Conservation (phyloP, 2,888 invertebrate species). For the Tachina fera region DNA sequence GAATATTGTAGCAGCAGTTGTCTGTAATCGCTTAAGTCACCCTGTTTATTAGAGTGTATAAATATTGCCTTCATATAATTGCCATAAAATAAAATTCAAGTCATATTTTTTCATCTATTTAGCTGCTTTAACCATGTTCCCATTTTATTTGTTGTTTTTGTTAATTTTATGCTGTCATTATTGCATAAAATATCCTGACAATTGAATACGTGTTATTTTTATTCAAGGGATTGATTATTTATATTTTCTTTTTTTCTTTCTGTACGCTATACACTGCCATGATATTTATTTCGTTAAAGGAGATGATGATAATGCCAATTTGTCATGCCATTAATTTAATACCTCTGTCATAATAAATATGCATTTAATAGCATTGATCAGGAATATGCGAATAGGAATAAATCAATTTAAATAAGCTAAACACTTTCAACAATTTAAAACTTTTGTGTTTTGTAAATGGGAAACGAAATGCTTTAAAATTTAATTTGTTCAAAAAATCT, state of each 20-base stretch:
- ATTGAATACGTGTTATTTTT: slow-evolving; percentile 68
- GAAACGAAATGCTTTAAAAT: background rate
- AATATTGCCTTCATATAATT: slow-evolving; percentile 71
- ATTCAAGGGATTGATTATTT: slow-evolving; percentile 61
- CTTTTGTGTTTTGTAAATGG: background rate
- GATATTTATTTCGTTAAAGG: slow-evolving; percentile 8
- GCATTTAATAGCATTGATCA: slow-evolving; percentile 48
- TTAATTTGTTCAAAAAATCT: background rate
- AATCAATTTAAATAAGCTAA: slow-evolving; percentile 32
- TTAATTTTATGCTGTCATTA: slow-evolving; percentile 47
- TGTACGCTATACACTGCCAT: background rate
- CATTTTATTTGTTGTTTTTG: slow-evolving; percentile 4
- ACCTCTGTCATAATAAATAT: slow-evolving; percentile 50
- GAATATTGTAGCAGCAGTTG: slow-evolving; percentile 75
- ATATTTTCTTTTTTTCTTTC: slow-evolving; percentile 13
- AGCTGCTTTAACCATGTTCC: slow-evolving; percentile 26
- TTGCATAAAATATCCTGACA: slow-evolving; percentile 60
- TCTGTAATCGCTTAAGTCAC: slow-evolving; percentile 81
- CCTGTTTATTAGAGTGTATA: slow-evolving; percentile 74
- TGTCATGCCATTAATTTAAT: slow-evolving; percentile 64
- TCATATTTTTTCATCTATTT: slow-evolving; percentile 44
- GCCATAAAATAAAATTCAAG: slow-evolving; percentile 66
- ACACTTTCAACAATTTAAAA: background rate
- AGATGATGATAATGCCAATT: slow-evolving; percentile 45
- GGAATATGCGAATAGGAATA: slow-evolving; percentile 35